Evolutionary conservation across 2,113 vertebrate species (phyloP).

Genomic region (Nematolebias whitei): DNA sequence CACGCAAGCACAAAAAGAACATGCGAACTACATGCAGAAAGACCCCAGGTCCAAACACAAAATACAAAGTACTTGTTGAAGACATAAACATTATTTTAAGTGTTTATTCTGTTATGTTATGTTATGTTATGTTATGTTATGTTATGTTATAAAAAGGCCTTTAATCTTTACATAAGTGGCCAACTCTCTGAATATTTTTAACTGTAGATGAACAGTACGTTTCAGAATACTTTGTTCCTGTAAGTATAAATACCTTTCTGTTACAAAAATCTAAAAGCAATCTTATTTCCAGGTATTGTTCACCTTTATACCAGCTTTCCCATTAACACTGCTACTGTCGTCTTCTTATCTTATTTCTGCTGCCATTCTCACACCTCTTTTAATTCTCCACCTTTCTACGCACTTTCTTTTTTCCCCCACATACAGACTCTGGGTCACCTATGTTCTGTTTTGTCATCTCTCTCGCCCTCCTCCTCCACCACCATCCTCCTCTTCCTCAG

Average conservation of each 20-base stretch:
- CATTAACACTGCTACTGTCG: not conserved
- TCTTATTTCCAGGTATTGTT: not conserved
- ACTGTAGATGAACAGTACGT: not conserved
- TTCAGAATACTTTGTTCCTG: constrained; percentile 2
- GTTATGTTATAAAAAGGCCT: too few relatives aligned
- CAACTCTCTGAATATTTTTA: not conserved
- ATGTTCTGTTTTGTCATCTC: constrained; percentile 17
- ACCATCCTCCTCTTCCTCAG: constrained; percentile 26
- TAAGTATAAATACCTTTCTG: not conserved
- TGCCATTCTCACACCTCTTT: constrained; percentile 15
- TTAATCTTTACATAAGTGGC: too few relatives aligned
- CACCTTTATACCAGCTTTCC: not conserved
- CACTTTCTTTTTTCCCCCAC: not conserved
- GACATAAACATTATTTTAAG: too few relatives aligned
- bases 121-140: too few relatives aligned
- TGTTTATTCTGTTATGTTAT: too few relatives aligned
- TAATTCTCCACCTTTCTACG: constrained; percentile 6
- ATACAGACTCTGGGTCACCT: constrained; percentile 9
- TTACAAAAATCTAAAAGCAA: constrained; percentile 8
- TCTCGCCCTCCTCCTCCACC: not conserved
- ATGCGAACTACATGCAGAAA: too few relatives aligned
- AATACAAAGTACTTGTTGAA: too few relatives aligned
- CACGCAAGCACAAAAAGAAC: too few relatives aligned
- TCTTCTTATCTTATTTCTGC: constrained; percentile 17
- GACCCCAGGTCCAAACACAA: too few relatives aligned